Evolutionary conservation across 2,797 vertebrate genomes (phyloP).

Genomic region (Falco novaeseelandiae): DNA sequence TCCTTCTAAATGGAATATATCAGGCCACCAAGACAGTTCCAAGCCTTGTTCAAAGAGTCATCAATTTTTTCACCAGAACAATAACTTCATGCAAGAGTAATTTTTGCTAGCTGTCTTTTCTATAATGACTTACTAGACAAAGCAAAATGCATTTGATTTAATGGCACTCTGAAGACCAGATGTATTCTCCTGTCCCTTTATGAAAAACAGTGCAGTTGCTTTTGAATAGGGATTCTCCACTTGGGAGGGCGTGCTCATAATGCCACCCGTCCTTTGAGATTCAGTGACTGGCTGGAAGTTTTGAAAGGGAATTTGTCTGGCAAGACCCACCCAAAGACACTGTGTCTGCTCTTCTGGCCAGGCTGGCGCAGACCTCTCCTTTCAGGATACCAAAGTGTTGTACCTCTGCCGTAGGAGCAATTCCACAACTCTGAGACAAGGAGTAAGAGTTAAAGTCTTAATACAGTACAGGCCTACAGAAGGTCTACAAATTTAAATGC

Average conservation of each 20-base stretch:
- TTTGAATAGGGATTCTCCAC: not conserved
- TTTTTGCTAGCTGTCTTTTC: constrained; percentile 43
- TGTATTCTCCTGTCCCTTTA: not conserved
- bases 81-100: not conserved
- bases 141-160: constrained; percentile 57
- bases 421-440: not conserved
- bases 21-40: constrained; percentile 42
- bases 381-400: not conserved
- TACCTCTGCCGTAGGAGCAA: not conserved
- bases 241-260: not conserved
- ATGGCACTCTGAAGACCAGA: not conserved
- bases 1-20: constrained; percentile 40
- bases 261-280: not conserved
- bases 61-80: constrained; percentile 44
- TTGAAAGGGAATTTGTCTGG: not conserved
- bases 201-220: not conserved
- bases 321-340: not conserved
- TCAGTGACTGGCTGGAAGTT: not conserved
- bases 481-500: not conserved
- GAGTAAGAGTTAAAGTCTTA: not conserved
- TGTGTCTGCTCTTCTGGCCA: not conserved
- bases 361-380: not conserved
- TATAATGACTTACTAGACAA: not conserved
- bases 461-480: not conserved
- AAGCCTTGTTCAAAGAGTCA: constrained; percentile 28